Percentiles rank a stretch among this genome's conserved stretches.
phyloP scores from a whole-genome alignment of 2,888 invertebrate species.

The Microdon myrmicae region DNA sequence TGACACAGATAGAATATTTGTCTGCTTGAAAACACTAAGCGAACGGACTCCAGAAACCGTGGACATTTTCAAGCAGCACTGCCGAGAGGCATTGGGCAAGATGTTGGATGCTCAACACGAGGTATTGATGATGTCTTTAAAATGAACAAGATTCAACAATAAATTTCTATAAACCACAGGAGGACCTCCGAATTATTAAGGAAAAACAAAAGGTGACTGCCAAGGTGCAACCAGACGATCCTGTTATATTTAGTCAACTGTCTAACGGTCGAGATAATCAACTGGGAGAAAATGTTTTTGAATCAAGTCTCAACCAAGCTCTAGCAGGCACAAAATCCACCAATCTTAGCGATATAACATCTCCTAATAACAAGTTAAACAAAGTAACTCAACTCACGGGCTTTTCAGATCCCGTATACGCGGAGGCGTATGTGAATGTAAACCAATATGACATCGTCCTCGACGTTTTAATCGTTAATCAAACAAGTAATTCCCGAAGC shows the following conservation, averaged over 20 bases:
- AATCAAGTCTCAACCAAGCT: slow-evolving; percentile 90
- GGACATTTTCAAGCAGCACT: slow-evolving; percentile 77
- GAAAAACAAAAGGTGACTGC: slow-evolving; percentile 76
- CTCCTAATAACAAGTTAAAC: slow-evolving; percentile 72
- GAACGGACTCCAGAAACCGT: slow-evolving; percentile 76
- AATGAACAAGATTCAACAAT: neutral
- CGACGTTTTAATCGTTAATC: slow-evolving; percentile 97
- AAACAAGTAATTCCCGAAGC: slow-evolving; percentile 82
- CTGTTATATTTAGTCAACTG: slow-evolving; percentile 84
- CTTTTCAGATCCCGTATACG: slow-evolving; percentile 99
- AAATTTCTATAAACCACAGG: slow-evolving; percentile 49
- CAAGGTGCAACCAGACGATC: slow-evolving; percentile 85
- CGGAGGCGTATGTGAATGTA: slow-evolving; percentile 99
- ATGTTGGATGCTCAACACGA: slow-evolving; percentile 85
- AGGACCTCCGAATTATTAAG: slow-evolving; percentile 68
- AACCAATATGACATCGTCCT: slow-evolving; percentile 98
- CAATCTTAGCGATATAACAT: slow-evolving; percentile 68
- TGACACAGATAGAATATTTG: slow-evolving; percentile 87
- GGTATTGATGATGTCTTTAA: slow-evolving; percentile 67
- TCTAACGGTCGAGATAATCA: slow-evolving; percentile 74
- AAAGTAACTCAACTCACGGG: slow-evolving; percentile 97
- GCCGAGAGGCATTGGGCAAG: slow-evolving; percentile 80
- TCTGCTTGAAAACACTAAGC: slow-evolving; percentile 80
- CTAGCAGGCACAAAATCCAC: slow-evolving; percentile 74
- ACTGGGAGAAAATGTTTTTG: slow-evolving; percentile 81